phyloP scores from a whole-genome alignment of 2,888 invertebrate species.

The Portevinia maculata region DNA sequence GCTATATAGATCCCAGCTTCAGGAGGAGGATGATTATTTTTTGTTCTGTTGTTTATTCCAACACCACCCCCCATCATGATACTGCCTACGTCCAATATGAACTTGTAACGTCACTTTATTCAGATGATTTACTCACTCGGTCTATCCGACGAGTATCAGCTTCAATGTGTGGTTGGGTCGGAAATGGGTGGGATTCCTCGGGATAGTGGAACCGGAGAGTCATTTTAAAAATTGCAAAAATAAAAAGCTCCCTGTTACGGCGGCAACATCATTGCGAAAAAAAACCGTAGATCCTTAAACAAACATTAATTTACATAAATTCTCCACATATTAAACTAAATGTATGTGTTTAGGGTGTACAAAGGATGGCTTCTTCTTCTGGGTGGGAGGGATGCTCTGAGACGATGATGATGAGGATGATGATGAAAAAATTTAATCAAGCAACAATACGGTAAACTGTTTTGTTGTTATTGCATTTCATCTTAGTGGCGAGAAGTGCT shows the following conservation, averaged over 20 bases:
- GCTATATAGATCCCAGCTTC: constrained; percentile 47
- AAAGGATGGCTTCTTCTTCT: constrained; percentile 64
- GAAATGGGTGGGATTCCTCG: constrained; percentile 43
- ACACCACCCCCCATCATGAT: constrained; percentile 33
- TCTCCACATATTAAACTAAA: constrained; percentile 76
- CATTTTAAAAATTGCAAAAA: constrained; percentile 69
- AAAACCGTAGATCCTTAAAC: constrained; percentile 79
- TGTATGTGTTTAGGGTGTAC: constrained; percentile 68
- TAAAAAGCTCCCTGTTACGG: constrained; percentile 54
- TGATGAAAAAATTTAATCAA: constrained; percentile 75
- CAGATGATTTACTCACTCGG: constrained; percentile 71
- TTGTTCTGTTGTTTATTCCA: no score
- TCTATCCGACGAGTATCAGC: constrained; percentile 27
- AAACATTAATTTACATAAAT: constrained; percentile 83
- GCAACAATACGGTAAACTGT: constrained; percentile 72
- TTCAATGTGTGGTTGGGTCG: constrained; percentile 47
- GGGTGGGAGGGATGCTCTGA: constrained; percentile 14
- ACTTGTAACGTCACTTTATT: constrained; percentile 73
- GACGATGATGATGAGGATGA: constrained; percentile 68
- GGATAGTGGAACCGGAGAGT: constrained; percentile 68
- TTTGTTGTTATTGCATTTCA: constrained; percentile 70
- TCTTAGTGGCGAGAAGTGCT: constrained; percentile 43
- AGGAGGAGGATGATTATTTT: constrained; percentile 46
- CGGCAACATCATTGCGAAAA: constrained; percentile 50
- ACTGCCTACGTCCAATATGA: constrained; percentile 70